Base-by-base conservation (phyloP, 2,888 invertebrate genomes). In the Ophioninae sp. region DNA sequence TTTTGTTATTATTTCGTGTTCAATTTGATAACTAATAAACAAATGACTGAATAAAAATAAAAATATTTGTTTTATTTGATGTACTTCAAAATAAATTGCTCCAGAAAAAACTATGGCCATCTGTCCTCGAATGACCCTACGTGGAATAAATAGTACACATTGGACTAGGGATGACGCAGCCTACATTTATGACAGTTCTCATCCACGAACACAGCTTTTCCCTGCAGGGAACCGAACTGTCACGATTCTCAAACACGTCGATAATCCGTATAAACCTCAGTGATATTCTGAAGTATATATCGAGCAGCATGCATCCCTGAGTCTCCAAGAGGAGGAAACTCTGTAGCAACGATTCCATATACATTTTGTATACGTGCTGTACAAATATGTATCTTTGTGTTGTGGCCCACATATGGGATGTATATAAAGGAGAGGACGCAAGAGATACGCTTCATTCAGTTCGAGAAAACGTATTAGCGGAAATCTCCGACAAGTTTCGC, bases 391-490 rank as follows among this genome's bases (percentile, higher is more conserved):
- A 68, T 20, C 8, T 23, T 17, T 39, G 64, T 72, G 56, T 64
- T 69, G 69, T 72, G 56, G 30, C 74, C 73, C 73, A 83, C 77
- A 83, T 74, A 81, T 77, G 78, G 61, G 58, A 73, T 20, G 30
- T 59, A 58, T 69, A 81, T 77, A 78, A 83, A 83, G 72, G 81
- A 81, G 65, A 78, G 73, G 74, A 67, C 59, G 67, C 65, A 8
- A 56, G 67, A 81, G 77, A 83, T 81, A 83, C 76, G 77, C 77
- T 79, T 79, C 71, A 83, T 83, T 83, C 80, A 83, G 65, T 71
- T 61, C 77, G 78, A 78, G 80, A 83, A 83, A 83, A 81, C 83
- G 77, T 80, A 83, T 83, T 83, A 83, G 81, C 83, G 83, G 83
- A 83, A 83, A 83, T 83, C 80, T 83, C 81, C 78, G 77, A 81